Evolutionary conservation across 2,797 vertebrate genomes (phyloP).

Genomic region (Typhlichthys subterraneus): DNA sequence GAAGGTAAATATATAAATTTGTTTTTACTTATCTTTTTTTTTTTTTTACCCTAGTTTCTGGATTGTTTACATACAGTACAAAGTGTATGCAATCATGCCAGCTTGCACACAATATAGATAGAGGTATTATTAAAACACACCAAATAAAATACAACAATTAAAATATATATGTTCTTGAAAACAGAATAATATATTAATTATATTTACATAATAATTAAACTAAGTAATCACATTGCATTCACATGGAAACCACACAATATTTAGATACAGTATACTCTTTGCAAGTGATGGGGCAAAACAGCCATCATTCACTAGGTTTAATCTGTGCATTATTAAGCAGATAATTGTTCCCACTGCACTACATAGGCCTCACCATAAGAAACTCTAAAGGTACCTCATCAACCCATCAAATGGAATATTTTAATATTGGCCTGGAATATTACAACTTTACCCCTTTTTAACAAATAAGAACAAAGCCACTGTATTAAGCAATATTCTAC

Average conservation of each 20-base stretch:
- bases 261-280: constrained; percentile 23
- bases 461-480: constrained; percentile 28
- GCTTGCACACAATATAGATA: neutral
- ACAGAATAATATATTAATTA: too few relatives aligned
- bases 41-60: neutral
- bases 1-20: too few relatives aligned
- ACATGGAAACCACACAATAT: constrained; percentile 29
- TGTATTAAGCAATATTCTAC: constrained; percentile 34
- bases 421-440: constrained; percentile 31
- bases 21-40: neutral
- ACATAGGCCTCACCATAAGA: constrained; percentile 22
- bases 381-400: constrained; percentile 20
- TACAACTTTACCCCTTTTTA: constrained; percentile 33
- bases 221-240: constrained; percentile 39
- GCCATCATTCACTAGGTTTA: too few relatives aligned
- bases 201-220: constrained; percentile 6
- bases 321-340: neutral
- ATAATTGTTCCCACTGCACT: constrained; percentile 19
- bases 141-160: neutral
- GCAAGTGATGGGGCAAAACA: constrained; percentile 19
- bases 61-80: neutral
- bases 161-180: too few relatives aligned
- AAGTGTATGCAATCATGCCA: too few relatives aligned
- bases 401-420: neutral
- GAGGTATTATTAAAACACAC: neutral